Evolutionary conservation across 2,888 invertebrate genomes (phyloP).

Genomic region (Epistrophe eligans): DNA sequence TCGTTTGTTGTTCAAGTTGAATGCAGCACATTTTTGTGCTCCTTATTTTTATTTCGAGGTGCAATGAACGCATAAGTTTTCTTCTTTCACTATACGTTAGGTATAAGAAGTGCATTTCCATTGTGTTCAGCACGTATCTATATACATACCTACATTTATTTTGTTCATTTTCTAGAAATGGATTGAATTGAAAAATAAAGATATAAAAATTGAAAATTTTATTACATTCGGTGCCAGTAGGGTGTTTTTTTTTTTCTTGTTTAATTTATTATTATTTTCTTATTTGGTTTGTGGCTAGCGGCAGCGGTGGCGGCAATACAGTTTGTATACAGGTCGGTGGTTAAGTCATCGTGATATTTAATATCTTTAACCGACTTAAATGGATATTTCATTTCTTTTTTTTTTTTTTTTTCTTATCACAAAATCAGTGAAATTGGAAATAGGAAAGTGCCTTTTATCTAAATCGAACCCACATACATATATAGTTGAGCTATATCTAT

Average conservation of each 20-base stretch:
- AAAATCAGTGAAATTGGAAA: conserved; percentile 44
- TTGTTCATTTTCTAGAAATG: conserved; percentile 6
- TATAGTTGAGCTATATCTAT: not conserved
- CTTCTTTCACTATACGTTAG: conserved; percentile 4
- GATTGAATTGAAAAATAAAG: conserved; percentile 38
- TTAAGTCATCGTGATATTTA: conserved; percentile 58
- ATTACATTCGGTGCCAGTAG: conserved; percentile 55
- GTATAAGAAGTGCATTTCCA: conserved; percentile 45
- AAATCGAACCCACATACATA: conserved; percentile 6
- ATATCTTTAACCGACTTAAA: conserved; percentile 53
- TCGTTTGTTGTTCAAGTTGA: conserved; percentile 31
- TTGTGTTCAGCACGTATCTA: conserved; percentile 61
- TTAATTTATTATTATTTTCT: conserved; percentile 9
- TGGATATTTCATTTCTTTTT: conserved; percentile 26
- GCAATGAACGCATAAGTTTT: conserved; percentile 70
- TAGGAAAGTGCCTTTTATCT: conserved; percentile 50
- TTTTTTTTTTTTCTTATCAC: conserved; percentile 21
- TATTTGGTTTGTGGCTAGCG: conserved; percentile 30
- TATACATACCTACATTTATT: conserved; percentile 10
- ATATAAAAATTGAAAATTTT: conserved; percentile 56
- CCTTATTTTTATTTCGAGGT: conserved; percentile 48
- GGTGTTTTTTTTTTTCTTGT: conserved; percentile 5
- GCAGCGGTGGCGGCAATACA: conserved; percentile 21
- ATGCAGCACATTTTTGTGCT: conserved; percentile 27
- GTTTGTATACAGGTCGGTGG: conserved; percentile 11